Evolutionary conservation across 1,140 invertebrate genomes (phyloP), one percentile per base, ranked within the genome.

Genomic region (Pseudomyrmex cubaensis): DNA sequence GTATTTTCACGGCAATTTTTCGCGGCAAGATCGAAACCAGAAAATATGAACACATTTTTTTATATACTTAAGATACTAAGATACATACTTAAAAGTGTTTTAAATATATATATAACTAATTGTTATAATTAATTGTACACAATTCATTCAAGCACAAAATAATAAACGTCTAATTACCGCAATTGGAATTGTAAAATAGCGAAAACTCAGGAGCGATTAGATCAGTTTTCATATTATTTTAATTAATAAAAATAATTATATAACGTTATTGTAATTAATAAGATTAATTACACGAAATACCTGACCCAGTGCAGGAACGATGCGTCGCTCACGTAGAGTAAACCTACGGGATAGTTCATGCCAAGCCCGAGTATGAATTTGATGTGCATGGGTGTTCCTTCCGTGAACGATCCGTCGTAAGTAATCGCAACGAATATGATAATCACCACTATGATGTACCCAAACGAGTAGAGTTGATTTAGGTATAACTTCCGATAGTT

Each of bases 231-330:
- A 25, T 15, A 69, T 69, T 7, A 35, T 35, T 7, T 0, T 35
- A 35, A 35, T 35, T 35, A 35, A 5, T 35, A 35, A 35, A 35
- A 0, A 5, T 35, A 35, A 35, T 35, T 35, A 35, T n/a, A n/a
- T n/a, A 25, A 25, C 4, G 3, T 63, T 35, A n/a, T 25, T 70
- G 13, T 54, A 72, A 56, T 57, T 35, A 44, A 35, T 0, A n/a
- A 57, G 22, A 12, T 9, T 20, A 5, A 1, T 75, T 63, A 64
- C n/a, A 4, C 1, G 1, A 70, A 1, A 74, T 85, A 88, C 90
- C 75, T 89, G 57, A 91, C 22, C 67, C 85, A 85, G 13, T 64
- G 57, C 1, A 84, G 22, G 56, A 91, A 91, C 5, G 88, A 74
- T 2, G 62, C 8, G n/a, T 87, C 85, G 2, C 50, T 66, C 3